Base-by-base conservation (phyloP, 2,888 invertebrate genomes). In the Clanis bilineata region DNA sequence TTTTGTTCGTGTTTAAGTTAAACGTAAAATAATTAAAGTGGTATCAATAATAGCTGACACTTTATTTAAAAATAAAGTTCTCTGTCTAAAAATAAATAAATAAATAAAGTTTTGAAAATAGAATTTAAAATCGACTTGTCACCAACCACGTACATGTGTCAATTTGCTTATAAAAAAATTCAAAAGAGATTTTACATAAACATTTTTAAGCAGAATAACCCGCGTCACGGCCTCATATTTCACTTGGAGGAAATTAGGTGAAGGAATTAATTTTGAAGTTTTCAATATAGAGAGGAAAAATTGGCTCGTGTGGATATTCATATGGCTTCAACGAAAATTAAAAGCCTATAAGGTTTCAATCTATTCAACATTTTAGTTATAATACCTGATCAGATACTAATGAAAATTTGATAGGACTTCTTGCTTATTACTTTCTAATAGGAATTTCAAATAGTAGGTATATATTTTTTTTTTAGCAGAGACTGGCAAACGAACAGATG, bases 261-360 rank as follows among this genome's bases (percentile, higher is more conserved):
- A 74, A 79, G 83, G 85, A 90, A 90, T 91, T 90, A 91, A 91
- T 90, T 88, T 88, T 82, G 82, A 87, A 90, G 85, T 90, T 90
- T 90, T 85, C 88, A 86, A 89, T 90, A 86, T 79, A 79, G 76
- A 79, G 73, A 77, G 79, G 82, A 86, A 88, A 88, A 88, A 86
- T 82, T 58, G 64, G 71, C 71, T 67, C 69, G 70, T 73, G 70
- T 76, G 79, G 74, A 64, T 79, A 73, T 73, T 75, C 59, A 68
- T 72, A 68, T 47, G 82, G 82, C 74, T 80, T 84, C 81, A 63
- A 56, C 66, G 62, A 66, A 85, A 83, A 89, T 90, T 86, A 81
- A 82, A 83, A 68, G 64, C 62, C 65, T 67, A 66, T 80, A 77
- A 58, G 88, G 88, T 72, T 88, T 89, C 86, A 59, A 61, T 60